Conservation (phyloP, 2,113 vertebrate genomes). For the Eonycteris spelaea region DNA sequence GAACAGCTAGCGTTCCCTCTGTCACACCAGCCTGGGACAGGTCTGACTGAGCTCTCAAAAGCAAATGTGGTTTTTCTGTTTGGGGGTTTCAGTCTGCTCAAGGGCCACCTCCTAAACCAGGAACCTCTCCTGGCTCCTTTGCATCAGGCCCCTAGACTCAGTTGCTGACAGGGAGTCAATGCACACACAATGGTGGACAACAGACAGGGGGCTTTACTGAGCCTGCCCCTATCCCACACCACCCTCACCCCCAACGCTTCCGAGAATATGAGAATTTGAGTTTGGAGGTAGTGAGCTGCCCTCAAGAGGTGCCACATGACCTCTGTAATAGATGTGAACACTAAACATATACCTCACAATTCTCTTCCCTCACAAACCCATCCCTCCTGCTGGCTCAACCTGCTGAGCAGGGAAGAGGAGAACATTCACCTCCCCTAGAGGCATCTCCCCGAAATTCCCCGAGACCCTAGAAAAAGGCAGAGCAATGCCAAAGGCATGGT, state of each 20-base stretch:
- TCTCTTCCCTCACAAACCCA: constrained; percentile 66
- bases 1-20: not conserved
- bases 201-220: not conserved
- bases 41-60: not conserved
- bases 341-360: constrained; percentile 51
- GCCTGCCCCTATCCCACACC: not conserved
- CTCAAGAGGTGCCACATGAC: constrained; percentile 42
- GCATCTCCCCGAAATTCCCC: not conserved
- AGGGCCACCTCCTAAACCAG: not conserved
- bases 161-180: not conserved
- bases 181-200: not conserved
- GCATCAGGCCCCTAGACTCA: not conserved
- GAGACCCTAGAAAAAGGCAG: accelerated
- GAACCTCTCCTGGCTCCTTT: not conserved
- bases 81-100: not conserved
- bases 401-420: not conserved
- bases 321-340: constrained; percentile 51
- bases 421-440: not conserved
- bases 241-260: not conserved
- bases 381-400: not conserved
- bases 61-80: not conserved
- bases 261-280: not conserved
- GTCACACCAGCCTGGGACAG: not conserved
- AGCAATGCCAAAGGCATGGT: not conserved
- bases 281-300: constrained; percentile 37